Conservation (phyloP, 2,888 invertebrate genomes). For the Belgica antarctica region DNA sequence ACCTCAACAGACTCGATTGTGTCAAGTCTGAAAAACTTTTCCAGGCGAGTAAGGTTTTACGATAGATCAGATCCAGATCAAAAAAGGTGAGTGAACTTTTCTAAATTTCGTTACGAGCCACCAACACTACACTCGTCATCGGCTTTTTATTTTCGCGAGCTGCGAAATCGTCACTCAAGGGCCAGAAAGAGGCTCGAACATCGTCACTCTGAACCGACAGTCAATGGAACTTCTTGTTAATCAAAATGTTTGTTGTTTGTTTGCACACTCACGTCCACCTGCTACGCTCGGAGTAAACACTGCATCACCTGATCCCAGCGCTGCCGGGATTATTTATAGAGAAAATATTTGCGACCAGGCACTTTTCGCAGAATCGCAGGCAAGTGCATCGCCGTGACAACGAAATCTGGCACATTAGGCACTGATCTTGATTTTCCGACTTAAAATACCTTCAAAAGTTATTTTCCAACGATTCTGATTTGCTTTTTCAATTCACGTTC, state of each 20-base stretch:
- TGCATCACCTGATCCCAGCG: no score
- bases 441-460: no score
- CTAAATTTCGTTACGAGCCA: constrained; percentile 6
- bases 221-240: background rate
- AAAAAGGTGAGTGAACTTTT: no score
- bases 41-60: constrained; percentile 31
- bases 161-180: background rate
- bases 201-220: background rate
- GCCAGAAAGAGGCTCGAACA: background rate
- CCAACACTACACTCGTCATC: background rate
- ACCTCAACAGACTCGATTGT: background rate
- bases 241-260: no score
- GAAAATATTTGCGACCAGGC: no score
- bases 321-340: no score
- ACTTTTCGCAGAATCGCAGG: no score
- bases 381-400: no score
- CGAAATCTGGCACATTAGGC: background rate
- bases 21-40: constrained; percentile 24
- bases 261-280: no score
- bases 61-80: constrained; percentile 32
- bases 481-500: background rate
- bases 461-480: background rate
- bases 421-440: background rate
- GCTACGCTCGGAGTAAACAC: no score
- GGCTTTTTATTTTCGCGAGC: background rate